Percentiles rank a stretch among this genome's conserved stretches.
These are phyloP conservation scores for Mythimna ferrago DNA, from an alignment of 2,888 invertebrate species.

Conservation along the genomic window DNA sequence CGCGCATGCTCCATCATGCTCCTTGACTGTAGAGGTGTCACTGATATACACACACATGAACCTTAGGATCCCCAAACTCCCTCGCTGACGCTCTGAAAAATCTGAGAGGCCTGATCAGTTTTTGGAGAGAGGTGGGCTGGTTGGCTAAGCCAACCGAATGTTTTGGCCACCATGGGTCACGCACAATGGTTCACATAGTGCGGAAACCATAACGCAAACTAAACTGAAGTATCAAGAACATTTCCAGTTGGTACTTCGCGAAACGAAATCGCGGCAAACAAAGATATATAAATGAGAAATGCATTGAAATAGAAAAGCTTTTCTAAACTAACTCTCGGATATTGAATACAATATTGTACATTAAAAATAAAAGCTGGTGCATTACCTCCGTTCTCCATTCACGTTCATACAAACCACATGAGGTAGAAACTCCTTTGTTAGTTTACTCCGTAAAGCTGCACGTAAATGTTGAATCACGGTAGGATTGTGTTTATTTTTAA, in stretches of 20 bases:
- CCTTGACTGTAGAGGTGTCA: too few species aligned
- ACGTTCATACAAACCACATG: conserved; percentile 22
- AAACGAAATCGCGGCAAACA: conserved; percentile 4
- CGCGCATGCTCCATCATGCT: too few species aligned
- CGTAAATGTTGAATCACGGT: conserved; percentile 65
- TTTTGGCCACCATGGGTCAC: too few species aligned
- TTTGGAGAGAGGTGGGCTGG: too few species aligned
- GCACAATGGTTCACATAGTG: too few species aligned
- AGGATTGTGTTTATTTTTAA: conserved; percentile 55
- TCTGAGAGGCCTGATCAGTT: too few species aligned
- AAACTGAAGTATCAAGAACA: background rate
- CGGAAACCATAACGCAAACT: too few species aligned
- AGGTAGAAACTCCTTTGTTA: conserved; percentile 45
- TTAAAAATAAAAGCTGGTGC: conserved; percentile 46
- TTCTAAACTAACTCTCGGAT: conserved; percentile 15
- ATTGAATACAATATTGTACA: conserved; percentile 44
- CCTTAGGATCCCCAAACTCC: too few species aligned
- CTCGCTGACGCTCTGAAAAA: too few species aligned
- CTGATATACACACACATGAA: too few species aligned
- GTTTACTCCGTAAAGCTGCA: conserved; percentile 44
- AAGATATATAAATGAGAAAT: conserved; percentile 8
- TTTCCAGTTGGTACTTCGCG: background rate
- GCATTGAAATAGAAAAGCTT: conserved; percentile 16
- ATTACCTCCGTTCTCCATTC: conserved; percentile 45
- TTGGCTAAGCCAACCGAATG: too few species aligned